Evolutionary conservation across 1,140 invertebrate species (phyloP), one percentile per base, ranked within the genome.

Genomic region (Trinorchestia longiramus): DNA sequence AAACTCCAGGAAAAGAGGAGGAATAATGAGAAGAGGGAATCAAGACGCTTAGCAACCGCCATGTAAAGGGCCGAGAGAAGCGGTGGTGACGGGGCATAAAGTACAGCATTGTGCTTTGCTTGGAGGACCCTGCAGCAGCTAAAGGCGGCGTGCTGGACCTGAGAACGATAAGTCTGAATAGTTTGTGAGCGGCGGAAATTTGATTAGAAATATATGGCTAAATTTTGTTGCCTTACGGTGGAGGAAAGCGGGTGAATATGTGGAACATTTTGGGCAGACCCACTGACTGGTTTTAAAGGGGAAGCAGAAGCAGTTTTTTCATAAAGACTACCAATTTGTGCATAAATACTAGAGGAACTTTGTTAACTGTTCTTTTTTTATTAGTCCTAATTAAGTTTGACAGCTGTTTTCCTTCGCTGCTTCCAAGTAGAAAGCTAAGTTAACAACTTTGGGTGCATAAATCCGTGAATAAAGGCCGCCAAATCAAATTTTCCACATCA

Each of bases 121-220:
- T 15, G 44, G 17, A 1, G 92, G n/a, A 44, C 43, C 8, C 92
- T 40, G 43, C 43, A 4, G 92, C 43, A 19, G 92, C 41, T 43
- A 47, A 45, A n/a, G 44, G 44, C 41, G 36, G 88, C 40, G 44
- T 17, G 92, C 43, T 45, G 92, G 43, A 45, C 92, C 92, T 42
- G 43, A 45, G 43, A 94, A 43, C 92, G 92, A 94, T 94, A 94
- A 94, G 92, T 94, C 92, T 44, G 43, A 94, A 94, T 45, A 94
- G 44, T 94, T 94, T 94, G 92, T 94, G 92, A 47, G 92, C 43
- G 44, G 43, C 92, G 92, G 92, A 94, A 94, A 94, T 94, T 94
- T 94, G 92, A 94, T 94, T 94, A 94, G 43, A 47, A 94, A 94
- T 94, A 45, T 94, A 94, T 94, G 92, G 44, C 92, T 47, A 94